phyloP scores from a whole-genome alignment of 2,113 vertebrate genomes.

The Periophthalmodon schlosseri region DNA sequence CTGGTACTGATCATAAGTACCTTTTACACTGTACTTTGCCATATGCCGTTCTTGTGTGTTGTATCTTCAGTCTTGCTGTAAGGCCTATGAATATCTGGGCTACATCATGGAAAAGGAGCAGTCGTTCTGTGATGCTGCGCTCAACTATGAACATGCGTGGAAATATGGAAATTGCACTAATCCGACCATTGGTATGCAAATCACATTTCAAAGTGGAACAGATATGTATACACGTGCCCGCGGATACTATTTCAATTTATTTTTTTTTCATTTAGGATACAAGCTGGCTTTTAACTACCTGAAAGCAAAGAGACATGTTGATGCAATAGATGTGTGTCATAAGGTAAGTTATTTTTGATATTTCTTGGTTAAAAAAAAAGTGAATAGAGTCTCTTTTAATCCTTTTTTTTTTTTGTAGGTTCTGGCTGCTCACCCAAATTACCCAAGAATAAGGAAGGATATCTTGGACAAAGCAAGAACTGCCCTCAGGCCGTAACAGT shows the following conservation, averaged over 20 bases:
- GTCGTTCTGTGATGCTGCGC: slow-evolving; percentile 89
- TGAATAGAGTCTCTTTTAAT: slow-evolving; percentile 1
- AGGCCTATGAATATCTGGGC: slow-evolving; percentile 96
- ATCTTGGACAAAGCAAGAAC: slow-evolving; percentile 95
- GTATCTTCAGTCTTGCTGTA: slow-evolving; percentile 89
- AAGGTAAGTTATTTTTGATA: slow-evolving; percentile 80
- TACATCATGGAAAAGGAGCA: slow-evolving; percentile 99
- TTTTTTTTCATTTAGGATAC: slow-evolving; percentile 84
- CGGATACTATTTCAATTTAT: slow-evolving; percentile 9
- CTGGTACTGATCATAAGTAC: not conserved
- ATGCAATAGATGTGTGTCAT: slow-evolving; percentile 93
- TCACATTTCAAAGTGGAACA: slow-evolving; percentile 21
- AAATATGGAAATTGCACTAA: slow-evolving; percentile 90
- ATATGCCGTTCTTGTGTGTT: slow-evolving; percentile 15
- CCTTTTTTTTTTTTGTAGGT: slow-evolving; percentile 76
- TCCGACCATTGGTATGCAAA: slow-evolving; percentile 84
- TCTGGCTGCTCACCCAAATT: slow-evolving; percentile 88
- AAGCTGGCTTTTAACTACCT: slow-evolving; percentile 98
- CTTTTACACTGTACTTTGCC: not conserved
- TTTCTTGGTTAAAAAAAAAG: not conserved
- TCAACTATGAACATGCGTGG: slow-evolving; percentile 97
- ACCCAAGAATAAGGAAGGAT: slow-evolving; percentile 96
- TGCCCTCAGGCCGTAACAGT: slow-evolving; percentile 80
- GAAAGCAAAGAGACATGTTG: slow-evolving; percentile 93
- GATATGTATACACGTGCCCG: not conserved